These are phyloP conservation scores for Cricetomys ansorgei DNA, from an alignment of 2,113 vertebrate genomes.

Conservation along the genomic window DNA sequence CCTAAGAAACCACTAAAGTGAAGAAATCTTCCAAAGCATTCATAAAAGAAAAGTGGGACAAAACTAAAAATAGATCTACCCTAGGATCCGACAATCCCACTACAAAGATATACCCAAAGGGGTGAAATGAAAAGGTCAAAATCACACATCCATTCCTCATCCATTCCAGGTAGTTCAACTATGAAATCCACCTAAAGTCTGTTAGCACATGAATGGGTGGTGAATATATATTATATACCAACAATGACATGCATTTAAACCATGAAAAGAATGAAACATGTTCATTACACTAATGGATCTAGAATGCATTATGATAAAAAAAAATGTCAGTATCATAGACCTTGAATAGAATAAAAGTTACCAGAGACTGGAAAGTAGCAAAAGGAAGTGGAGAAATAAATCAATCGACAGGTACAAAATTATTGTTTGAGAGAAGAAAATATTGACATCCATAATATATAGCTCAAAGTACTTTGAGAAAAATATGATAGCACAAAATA, in stretches of 20 bases:
- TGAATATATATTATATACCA: not conserved
- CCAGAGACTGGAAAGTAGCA: not conserved
- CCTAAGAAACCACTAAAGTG: not conserved
- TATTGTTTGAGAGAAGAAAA: not conserved
- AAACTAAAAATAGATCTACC: not conserved
- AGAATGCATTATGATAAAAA: not conserved
- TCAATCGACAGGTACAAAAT: not conserved
- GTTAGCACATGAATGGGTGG: not conserved
- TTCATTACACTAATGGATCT: not conserved
- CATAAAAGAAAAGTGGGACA: not conserved
- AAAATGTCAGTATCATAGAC: not conserved
- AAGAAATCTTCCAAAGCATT: not conserved
- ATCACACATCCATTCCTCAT: not conserved
- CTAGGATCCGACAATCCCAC: too few relatives aligned
- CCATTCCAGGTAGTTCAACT: too few relatives aligned
- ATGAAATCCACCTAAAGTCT: not conserved
- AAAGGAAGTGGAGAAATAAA: not conserved
- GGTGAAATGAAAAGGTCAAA: not conserved
- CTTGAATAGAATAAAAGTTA: not conserved
- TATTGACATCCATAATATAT: not conserved
- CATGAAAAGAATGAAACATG: not conserved
- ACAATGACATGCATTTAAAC: too few relatives aligned
- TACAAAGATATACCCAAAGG: not conserved
- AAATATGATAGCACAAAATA: not conserved
- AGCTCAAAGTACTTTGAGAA: not conserved